Percentiles rank a stretch among this genome's conserved stretches.
These are phyloP conservation scores for Rhimphoctona megacephalus DNA, from an alignment of 2,888 invertebrate genomes.

Conservation along the genomic window DNA sequence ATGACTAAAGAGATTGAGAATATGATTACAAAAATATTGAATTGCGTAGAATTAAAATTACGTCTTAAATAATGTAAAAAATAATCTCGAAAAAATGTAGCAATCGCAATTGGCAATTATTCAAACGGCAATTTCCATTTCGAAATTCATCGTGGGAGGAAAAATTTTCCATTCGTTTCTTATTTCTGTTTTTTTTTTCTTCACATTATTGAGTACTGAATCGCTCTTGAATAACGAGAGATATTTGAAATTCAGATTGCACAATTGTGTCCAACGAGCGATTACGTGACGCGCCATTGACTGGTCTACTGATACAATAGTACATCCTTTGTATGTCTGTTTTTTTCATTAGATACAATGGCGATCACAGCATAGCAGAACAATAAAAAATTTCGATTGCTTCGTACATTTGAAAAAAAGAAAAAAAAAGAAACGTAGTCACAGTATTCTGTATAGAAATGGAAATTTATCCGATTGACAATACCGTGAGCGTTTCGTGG, in stretches of 20 bases:
- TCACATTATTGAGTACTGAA: conserved; percentile 4
- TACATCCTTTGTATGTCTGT: conserved; percentile 41
- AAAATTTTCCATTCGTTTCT: conserved; percentile 19
- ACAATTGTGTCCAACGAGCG: conserved; percentile 43
- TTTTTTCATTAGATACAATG: conserved; percentile 10
- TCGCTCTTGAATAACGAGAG: conserved; percentile 48
- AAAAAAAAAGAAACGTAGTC: neutral
- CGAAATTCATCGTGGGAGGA: conserved; percentile 25
- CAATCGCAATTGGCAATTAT: conserved; percentile 12
- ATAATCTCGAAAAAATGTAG: neutral
- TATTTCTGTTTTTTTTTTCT: conserved; percentile 21
- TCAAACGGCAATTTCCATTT: conserved; percentile 54
- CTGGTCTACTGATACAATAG: conserved; percentile 13
- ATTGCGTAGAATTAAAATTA: neutral
- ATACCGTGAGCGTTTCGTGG: conserved; percentile 24
- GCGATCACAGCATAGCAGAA: conserved; percentile 2
- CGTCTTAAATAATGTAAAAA: neutral
- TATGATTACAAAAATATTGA: neutral
- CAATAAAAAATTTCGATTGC: conserved; percentile 7
- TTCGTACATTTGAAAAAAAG: neutral
- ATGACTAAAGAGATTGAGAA: neutral
- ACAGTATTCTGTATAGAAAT: conserved; percentile 28
- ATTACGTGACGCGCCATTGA: conserved; percentile 42
- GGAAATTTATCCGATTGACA: conserved; percentile 49
- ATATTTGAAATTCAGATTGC: conserved; percentile 61